A percentile compares a stretch with the other conserved stretches of the same genome.
Evolutionary conservation across 1,140 invertebrate species (phyloP).

Genomic region (Streblospio benedicti): DNA sequence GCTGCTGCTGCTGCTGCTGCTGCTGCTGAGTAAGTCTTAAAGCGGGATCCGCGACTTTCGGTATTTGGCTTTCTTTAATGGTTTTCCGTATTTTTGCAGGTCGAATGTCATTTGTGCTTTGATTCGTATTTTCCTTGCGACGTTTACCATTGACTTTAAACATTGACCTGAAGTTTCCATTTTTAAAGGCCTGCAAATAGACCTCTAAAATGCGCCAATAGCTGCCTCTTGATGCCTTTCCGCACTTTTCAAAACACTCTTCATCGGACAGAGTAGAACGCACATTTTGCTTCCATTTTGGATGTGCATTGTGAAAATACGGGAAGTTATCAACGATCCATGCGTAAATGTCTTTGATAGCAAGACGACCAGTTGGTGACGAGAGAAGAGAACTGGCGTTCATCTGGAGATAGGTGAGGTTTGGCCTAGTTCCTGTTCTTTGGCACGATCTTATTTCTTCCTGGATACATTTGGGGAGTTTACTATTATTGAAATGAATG

Average conservation of each 20-base stretch:
- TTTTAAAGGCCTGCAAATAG: constrained; percentile 85
- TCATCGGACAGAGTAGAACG: constrained; percentile 79
- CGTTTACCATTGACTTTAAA: too few species aligned
- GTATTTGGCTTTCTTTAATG: too few species aligned
- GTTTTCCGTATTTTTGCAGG: too few species aligned
- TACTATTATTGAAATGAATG: too few species aligned
- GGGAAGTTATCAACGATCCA: constrained; percentile 51
- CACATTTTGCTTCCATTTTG: constrained; percentile 44
- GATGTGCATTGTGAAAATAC: constrained; percentile 79
- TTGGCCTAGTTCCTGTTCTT: too few species aligned
- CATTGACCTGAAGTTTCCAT: constrained; percentile 96
- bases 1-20: too few species aligned
- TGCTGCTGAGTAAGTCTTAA: too few species aligned
- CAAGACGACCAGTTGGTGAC: not conserved
- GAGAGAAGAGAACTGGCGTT: constrained; percentile 93
- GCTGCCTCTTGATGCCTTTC: constrained; percentile 48
- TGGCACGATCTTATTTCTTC: too few species aligned
- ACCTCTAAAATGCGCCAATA: constrained; percentile 93
- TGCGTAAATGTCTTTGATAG: constrained; percentile 39
- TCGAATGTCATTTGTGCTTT: too few species aligned
- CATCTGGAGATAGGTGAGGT: constrained; percentile 65
- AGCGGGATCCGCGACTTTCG: too few species aligned
- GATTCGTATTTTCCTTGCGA: too few species aligned
- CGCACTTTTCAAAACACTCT: constrained; percentile 94
- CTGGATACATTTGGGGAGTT: too few species aligned